Base-by-base conservation (phyloP, 1,140 invertebrate genomes). In the Littorina saxatilis region DNA sequence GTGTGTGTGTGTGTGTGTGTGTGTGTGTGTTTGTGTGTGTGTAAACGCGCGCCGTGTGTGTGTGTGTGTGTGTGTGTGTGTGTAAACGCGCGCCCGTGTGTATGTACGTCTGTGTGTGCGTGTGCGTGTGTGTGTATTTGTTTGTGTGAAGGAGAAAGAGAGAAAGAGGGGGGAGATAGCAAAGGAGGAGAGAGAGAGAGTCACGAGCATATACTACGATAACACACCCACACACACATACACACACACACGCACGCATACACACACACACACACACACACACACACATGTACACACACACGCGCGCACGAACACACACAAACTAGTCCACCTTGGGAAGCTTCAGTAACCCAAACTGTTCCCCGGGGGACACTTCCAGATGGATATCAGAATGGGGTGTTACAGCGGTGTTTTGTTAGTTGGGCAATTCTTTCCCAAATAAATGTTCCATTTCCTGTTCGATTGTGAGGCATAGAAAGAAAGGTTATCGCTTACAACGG, bases 201-300 rank as follows among this genome's bases (percentile, higher is more conserved):
- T 27, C 68, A 5, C 68, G 17, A 7, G 29, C 13, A 72, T 11
- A 3, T 2, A 32, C 15, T 23, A 72, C 5, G 32, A 7, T 32
- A 27, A 66, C n/a, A 58, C 7, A 58, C 32, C 9, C 11, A 27
- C 35, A 40, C 68, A 43, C 23, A n/a, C 68, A 2, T 39, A 11
- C 68, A 72, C 68, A 43, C 68, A 72, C 68, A 23, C 37, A 40
- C 68, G 43, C 68, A 72, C 68, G 1, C 68, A 27, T n/a, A 47
- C 68, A 27, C 68, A 47, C 68, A 35, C 29, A 35, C 61, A 66
- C 61, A 47, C 35, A 35, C 68, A 23, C 40, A 20, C 68, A 35
- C 37, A 29, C 68, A 40, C 58, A 61, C 58, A 61, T 7, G n/a
- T 23, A 61, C 27, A n/a, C 20, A 23, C 27, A n/a, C n/a, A n/a